phyloP scores from a whole-genome alignment of 2,888 invertebrate species.

The Orthosia cruda region DNA sequence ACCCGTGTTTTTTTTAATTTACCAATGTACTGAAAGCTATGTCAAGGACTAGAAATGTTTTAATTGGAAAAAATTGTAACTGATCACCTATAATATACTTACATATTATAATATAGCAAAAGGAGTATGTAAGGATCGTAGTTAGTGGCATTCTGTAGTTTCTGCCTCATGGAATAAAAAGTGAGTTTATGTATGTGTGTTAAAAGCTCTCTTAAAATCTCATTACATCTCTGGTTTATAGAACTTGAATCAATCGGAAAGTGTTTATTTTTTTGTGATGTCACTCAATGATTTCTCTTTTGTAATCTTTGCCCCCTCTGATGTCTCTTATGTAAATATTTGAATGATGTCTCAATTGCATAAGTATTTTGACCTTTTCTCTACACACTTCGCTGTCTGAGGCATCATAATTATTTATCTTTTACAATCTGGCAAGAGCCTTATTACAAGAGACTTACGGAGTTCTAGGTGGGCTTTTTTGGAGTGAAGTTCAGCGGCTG shows the following conservation, averaged over 20 bases:
- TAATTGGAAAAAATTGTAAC: neutral
- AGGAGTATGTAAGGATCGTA: too few relatives aligned
- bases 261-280: slow-evolving; percentile 23
- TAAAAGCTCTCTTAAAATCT: neutral
- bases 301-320: slow-evolving; percentile 19
- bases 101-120: too few relatives aligned
- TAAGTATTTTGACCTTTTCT: slow-evolving; percentile 8
- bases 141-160: too few relatives aligned
- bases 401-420: neutral
- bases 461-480: too few relatives aligned
- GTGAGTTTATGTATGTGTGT: too few relatives aligned
- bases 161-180: too few relatives aligned
- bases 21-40: neutral
- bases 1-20: neutral
- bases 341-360: slow-evolving; percentile 7
- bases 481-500: too few relatives aligned
- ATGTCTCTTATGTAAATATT: slow-evolving; percentile 35
- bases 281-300: slow-evolving; percentile 30
- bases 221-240: neutral
- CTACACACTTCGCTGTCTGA: neutral
- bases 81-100: too few relatives aligned
- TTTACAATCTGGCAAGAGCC: too few relatives aligned
- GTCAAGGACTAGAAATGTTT: neutral
- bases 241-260: neutral
- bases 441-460: too few relatives aligned